These are phyloP conservation scores for Linnaemya vulpina DNA, from an alignment of 2,888 invertebrate species.

Conservation along the genomic window DNA sequence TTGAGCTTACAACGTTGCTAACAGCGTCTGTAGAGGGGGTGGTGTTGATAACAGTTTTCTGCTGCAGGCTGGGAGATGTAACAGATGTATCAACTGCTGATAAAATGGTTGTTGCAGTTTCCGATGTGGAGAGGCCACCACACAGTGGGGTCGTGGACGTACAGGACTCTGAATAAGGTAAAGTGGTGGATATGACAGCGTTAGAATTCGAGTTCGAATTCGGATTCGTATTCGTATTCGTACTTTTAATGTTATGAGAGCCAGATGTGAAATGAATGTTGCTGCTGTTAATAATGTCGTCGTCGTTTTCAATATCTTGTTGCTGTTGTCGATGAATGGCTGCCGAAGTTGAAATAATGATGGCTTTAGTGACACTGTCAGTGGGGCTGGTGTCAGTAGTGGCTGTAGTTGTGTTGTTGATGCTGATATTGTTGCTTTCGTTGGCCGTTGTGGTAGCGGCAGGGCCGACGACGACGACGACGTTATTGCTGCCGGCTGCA, in stretches of 20 bases:
- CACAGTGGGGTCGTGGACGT: slow-evolving; percentile 42
- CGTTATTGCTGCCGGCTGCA: slow-evolving; percentile 71
- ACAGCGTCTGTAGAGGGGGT: slow-evolving; percentile 68
- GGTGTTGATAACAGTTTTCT: slow-evolving; percentile 70
- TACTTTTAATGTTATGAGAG: slow-evolving; percentile 44
- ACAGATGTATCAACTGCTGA: slow-evolving; percentile 72
- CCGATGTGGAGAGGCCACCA: slow-evolving; percentile 53
- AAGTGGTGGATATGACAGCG: slow-evolving; percentile 47
- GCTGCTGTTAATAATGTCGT: slow-evolving; percentile 56
- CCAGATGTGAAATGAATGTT: slow-evolving; percentile 48
- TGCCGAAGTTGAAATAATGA: slow-evolving; percentile 64
- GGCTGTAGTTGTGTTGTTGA: slow-evolving; percentile 40
- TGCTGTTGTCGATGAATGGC: slow-evolving; percentile 57
- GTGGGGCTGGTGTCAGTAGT: slow-evolving; percentile 22
- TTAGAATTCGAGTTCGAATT: slow-evolving; percentile 40
- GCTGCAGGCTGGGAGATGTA: slow-evolving; percentile 73
- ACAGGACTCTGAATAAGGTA: slow-evolving; percentile 55
- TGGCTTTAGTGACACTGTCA: slow-evolving; percentile 1
- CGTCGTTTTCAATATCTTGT: slow-evolving; percentile 53
- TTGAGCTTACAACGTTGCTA: slow-evolving; percentile 64
- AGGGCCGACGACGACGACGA: slow-evolving; percentile 69
- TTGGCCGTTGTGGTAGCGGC: slow-evolving; percentile 17
- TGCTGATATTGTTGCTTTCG: slow-evolving; percentile 49
- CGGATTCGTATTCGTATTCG: slow-evolving; percentile 23
- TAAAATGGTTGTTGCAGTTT: slow-evolving; percentile 71